Evolutionary conservation across 2,797 vertebrate species (phyloP), one percentile per base, ranked within the genome.

Genomic region (Diplodus sargus): DNA sequence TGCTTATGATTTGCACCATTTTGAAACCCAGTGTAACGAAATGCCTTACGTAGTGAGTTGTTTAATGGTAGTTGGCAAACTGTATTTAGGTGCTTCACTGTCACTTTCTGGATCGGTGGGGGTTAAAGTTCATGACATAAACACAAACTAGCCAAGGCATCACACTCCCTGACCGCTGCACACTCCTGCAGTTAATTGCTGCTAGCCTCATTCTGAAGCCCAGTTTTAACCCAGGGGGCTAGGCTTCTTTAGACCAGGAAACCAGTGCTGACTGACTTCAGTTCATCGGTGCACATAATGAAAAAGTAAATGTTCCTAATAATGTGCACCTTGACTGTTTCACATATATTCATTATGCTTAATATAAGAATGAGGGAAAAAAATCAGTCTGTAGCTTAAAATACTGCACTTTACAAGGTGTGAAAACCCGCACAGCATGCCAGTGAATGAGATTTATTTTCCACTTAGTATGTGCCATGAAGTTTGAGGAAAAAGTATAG

Each of bases 401-500:
- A 62, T 65, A 62, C 11, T 58, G 11, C 12, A 18, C 42, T 67
- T 51, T 18, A 42, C 10, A 34, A 57, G 39, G 22, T 47, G 45
- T 56, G 76, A 42, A 82, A 76, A 42, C 34, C 34, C 4, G n/a
- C 25, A 59, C 5, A 72, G 11, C 42, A 62, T 12, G 42, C 13
- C 53, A 54, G n/a, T 69, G 12, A 79, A 71, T 71, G 1, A 64
- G 43, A 39, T 69, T 54, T 61, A 48, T 64, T 58, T 39, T 64
- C 9, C 63, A 30, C 20, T 78, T 58, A 22, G 60, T 64, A 54
- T 17, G 20, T 57, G 63, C 69, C 62, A 45, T 77, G 42, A 76
- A 78, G 69, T 75, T 82, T 67, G 59, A 30, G 70, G 73, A 84
- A 75, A 51, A 48, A 79, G 60, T 49, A 42, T 14, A 81, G 52